Percentiles rank a stretch among this genome's conserved stretches.
These are phyloP conservation scores for Hylia prasina DNA, from an alignment of 2,113 vertebrate species.

Conservation along the genomic window DNA sequence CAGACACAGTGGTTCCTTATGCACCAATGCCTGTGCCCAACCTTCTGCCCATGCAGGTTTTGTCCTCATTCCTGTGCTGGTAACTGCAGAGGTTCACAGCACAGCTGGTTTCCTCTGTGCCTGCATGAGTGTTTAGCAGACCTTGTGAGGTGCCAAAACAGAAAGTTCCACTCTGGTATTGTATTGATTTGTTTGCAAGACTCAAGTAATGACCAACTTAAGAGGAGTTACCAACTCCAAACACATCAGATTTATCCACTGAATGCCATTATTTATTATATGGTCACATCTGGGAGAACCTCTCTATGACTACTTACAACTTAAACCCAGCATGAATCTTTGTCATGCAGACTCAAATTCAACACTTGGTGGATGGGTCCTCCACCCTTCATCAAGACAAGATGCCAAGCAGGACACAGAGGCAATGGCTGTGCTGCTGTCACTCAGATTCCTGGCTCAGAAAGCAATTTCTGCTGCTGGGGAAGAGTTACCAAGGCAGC, in stretches of 20 bases:
- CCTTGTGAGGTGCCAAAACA: neutral
- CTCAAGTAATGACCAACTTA: neutral
- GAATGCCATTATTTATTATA: neutral
- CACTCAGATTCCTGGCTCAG: neutral
- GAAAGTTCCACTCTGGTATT: neutral
- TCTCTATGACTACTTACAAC: neutral
- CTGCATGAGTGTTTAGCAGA: neutral
- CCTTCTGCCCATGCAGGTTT: neutral
- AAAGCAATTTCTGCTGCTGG: neutral
- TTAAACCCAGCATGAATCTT: neutral
- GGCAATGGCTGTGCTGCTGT: neutral
- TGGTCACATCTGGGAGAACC: neutral
- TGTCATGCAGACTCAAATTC: neutral
- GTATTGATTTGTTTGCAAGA: neutral
- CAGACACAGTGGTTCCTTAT: neutral
- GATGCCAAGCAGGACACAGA: neutral
- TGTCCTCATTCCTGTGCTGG: neutral
- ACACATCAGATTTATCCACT: neutral
- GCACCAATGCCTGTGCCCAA: neutral
- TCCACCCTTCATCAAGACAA: neutral
- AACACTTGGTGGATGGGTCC: neutral
- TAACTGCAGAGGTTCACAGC: neutral
- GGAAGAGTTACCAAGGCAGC: neutral
- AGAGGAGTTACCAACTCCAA: neutral
- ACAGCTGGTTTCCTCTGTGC: neutral